Evolutionary conservation across 2,113 vertebrate genomes (phyloP).

Genomic region (Sylvietta virens): DNA sequence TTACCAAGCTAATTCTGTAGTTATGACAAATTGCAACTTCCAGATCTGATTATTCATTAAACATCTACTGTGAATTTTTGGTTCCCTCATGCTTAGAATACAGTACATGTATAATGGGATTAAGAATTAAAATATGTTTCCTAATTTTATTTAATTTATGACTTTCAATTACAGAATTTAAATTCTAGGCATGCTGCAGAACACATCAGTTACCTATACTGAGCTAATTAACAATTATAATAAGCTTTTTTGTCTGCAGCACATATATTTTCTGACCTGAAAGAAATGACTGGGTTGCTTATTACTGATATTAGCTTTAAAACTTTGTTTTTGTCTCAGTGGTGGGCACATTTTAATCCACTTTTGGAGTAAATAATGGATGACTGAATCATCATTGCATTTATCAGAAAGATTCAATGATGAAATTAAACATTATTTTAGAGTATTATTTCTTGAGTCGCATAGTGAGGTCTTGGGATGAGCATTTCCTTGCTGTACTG

Average conservation of each 20-base stretch:
- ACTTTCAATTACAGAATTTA: neutral
- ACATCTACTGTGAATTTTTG: slow-evolving; percentile 20
- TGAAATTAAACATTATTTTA: neutral
- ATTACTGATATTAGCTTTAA: neutral
- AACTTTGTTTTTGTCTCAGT: neutral
- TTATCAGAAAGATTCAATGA: neutral
- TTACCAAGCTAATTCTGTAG: neutral
- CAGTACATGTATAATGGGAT: neutral
- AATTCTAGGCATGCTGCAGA: neutral
- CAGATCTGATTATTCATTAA: slow-evolving; percentile 26
- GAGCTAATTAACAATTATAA: neutral
- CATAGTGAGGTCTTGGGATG: neutral
- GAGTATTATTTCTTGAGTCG: neutral
- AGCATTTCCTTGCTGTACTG: neutral
- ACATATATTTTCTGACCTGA: neutral
- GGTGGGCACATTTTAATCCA: neutral
- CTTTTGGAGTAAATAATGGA: neutral
- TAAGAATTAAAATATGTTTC: slow-evolving; percentile 3
- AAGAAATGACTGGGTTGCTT: neutral
- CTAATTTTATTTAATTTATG: slow-evolving; percentile 17
- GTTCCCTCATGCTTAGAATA: slow-evolving; percentile 6
- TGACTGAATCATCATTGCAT: neutral
- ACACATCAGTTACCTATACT: neutral
- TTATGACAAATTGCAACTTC: slow-evolving; percentile 23
- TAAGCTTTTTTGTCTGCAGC: neutral